These are phyloP conservation scores for Lochmaea capreae DNA, from an alignment of 2,888 invertebrate genomes.

Conservation along the genomic window DNA sequence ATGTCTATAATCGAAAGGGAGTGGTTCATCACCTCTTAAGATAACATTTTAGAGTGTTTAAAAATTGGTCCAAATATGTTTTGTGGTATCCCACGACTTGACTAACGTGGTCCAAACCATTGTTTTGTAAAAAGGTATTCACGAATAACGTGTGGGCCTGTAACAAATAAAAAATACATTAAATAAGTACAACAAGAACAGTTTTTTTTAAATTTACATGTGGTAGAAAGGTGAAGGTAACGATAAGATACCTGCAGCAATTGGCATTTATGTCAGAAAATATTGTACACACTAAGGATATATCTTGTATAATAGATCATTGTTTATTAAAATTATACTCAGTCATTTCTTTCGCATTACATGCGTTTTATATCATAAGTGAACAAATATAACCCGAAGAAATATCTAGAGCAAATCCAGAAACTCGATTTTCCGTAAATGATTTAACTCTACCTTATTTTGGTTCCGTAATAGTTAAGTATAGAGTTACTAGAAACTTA, in stretches of 20 bases:
- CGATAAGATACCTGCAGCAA: too few relatives aligned
- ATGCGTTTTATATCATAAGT: neutral
- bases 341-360: neutral
- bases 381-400: slow-evolving; percentile 1
- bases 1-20: slow-evolving; percentile 83
- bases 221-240: too few relatives aligned
- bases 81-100: slow-evolving; percentile 87
- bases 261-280: too few relatives aligned
- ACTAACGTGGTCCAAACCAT: slow-evolving; percentile 77
- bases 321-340: neutral
- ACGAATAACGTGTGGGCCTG: slow-evolving; percentile 71
- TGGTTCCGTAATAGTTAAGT: neutral
- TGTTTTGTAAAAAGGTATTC: slow-evolving; percentile 71
- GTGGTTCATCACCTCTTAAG: slow-evolving; percentile 83
- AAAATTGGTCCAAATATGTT: slow-evolving; percentile 81
- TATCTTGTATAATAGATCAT: neutral
- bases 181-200: too few relatives aligned
- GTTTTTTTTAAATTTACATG: too few relatives aligned
- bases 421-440: slow-evolving; percentile 11
- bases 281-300: neutral
- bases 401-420: slow-evolving; percentile 1
- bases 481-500: slow-evolving; percentile 1
- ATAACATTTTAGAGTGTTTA: slow-evolving; percentile 84
- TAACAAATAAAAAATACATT: slow-evolving; percentile 49
- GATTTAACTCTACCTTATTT: slow-evolving; percentile 4